Percentiles rank a stretch among this genome's conserved stretches.
These are phyloP conservation scores for Atopsyche davidsoni DNA, from an alignment of 1,140 invertebrate species.

Conservation along the genomic window DNA sequence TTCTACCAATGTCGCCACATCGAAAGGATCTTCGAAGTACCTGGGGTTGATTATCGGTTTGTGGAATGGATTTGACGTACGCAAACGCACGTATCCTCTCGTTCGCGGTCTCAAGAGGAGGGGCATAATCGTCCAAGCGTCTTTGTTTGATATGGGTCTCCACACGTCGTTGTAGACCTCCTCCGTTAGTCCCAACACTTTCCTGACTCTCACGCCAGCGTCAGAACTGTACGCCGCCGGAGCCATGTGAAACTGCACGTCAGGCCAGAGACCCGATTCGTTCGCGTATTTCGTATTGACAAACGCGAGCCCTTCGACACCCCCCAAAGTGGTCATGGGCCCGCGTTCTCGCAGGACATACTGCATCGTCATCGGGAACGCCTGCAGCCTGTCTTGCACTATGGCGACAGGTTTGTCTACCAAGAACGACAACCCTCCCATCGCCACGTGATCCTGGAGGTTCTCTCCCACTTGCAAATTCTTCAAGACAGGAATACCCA, in stretches of 20 bases:
- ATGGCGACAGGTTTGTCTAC: conserved; percentile 72
- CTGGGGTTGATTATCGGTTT: conserved; percentile 85
- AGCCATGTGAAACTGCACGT: conserved; percentile 83
- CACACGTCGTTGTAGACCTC: conserved; percentile 69
- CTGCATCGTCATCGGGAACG: conserved; percentile 69
- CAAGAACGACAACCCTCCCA: conserved; percentile 73
- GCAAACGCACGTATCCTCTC: conserved; percentile 67
- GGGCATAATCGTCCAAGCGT: conserved; percentile 80
- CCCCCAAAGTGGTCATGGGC: conserved; percentile 78
- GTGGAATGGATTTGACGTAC: conserved; percentile 73
- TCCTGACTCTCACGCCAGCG: conserved; percentile 64
- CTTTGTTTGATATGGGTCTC: conserved; percentile 43
- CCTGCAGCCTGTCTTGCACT: conserved; percentile 63
- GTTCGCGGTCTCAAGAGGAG: conserved; percentile 74
- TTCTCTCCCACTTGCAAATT: conserved; percentile 74
- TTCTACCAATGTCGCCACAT: conserved; percentile 72
- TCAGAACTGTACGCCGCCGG: conserved; percentile 79
- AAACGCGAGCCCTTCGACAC: conserved; percentile 79
- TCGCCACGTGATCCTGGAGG: conserved; percentile 76
- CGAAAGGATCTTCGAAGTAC: conserved; percentile 72
- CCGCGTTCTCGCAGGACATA: conserved; percentile 70
- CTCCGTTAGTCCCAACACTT: conserved; percentile 77
- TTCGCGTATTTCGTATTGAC: conserved; percentile 79
- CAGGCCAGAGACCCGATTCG: conserved; percentile 64
- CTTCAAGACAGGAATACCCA: conserved; percentile 66